Base-by-base conservation (phyloP, 1,140 invertebrate species). In the Drosophila pandora region DNA sequence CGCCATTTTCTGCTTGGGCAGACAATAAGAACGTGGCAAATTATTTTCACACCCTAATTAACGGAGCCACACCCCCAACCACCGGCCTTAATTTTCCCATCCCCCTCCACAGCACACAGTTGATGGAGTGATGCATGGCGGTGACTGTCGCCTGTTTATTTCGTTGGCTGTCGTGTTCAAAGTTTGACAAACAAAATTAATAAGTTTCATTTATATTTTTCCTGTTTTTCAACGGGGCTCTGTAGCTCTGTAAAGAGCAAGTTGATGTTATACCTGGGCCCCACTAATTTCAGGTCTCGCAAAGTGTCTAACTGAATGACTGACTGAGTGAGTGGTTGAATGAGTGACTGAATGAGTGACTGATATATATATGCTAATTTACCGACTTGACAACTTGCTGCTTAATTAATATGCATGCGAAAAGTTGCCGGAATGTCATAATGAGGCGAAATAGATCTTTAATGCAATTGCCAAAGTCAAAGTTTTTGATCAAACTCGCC, bases 331-430 rank as follows among this genome's bases (percentile, higher is more conserved):
- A 45, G 23, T 17, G 17, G 17, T 17, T 56, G 52, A 21, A 21
- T 56, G 39, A 2, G 7, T 55, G 49, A 22, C 43, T 52, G 50
- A 5, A 25, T 64, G 60, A 5, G 34, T 64, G 60, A 2, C 34
- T 37, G 34, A 37, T 37, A 58, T 58, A 54, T 74, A 55, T 75
- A 65, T 65, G 62, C 71, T 72, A 76, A 76, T 77, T 76, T 62
- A 41, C 22, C 50, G 41, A 58, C 75, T 57, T 64, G 75, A 57
- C 70, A 70, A 69, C 58, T 72, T 63, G 32, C 58, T 59, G 60
- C 65, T 71, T 77, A 77, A 77, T 77, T 77, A 77, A 77, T 77
- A 77, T 77, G 74, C 67, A 77, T 72, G 74, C 65, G 68, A 30
- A 77, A 77, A 77, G 75, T 77, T 77, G 17, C 2, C 37, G 17